Base-by-base conservation (phyloP, 2,113 vertebrate genomes). In the Oceanodroma tethys region DNA sequence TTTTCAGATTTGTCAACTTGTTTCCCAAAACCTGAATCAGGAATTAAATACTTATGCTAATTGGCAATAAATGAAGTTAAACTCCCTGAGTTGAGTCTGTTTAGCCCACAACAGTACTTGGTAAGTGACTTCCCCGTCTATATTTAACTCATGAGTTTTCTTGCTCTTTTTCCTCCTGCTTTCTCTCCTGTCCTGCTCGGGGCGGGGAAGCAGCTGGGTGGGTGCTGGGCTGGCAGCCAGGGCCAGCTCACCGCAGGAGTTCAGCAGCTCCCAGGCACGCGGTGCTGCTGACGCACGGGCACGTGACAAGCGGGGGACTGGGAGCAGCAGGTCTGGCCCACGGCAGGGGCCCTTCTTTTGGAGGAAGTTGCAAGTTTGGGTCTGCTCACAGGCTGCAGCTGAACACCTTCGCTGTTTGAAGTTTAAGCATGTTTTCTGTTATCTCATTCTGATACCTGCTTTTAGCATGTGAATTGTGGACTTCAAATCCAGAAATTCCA, bases 221-320 rank as follows among this genome's bases (percentile, higher is more conserved):
- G 67, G 15, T 32, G 47, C n/a, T 9, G 19, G 68, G 53, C 76
- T 73, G 71, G 53, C 53, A 52, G 53, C 36, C 47, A 22, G 65
- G 47, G 52, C 65, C 63, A 29, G 9, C 22, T 19, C 36, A 8
- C 58, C 23, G 4, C 14, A 10, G 30, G 30, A 13, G 23, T 12
- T 21, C 7, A 6, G 1, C 65, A 26, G 11, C 59, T 68, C 6
- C 58, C 9, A 8, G 55, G 36, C 43, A 16, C 0, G 5, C 3
- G 17, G 4, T 20, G 32, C 2, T 76, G 58, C 72, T 18, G 67
- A 15, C 17, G 2, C 0, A 30, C 2, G 2, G 22, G 53, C 40
- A 6, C 4, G 0, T 9, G 36, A 12, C 17, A 32, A 9, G n/a
- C 27, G 65, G 40, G 32, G 63, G 32, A 6, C 40, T 10, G 9